phyloP scores from a whole-genome alignment of 2,797 vertebrate genomes.

The Salmo trutta region DNA sequence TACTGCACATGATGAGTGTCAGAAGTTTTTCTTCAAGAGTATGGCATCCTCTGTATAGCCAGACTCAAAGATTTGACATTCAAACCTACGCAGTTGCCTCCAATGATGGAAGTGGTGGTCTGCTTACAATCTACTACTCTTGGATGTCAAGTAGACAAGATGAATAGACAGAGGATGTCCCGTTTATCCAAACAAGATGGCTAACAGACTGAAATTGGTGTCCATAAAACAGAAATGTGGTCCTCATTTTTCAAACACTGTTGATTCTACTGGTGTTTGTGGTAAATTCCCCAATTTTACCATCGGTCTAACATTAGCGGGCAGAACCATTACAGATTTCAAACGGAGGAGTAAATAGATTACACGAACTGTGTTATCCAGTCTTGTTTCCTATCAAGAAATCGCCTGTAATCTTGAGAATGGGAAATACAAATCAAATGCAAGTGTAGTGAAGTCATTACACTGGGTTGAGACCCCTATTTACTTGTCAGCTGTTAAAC shows the following conservation, averaged over 20 bases:
- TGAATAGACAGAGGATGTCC: neutral
- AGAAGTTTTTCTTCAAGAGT: neutral
- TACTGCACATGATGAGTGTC: neutral
- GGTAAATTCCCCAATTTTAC: neutral
- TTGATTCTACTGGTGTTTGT: neutral
- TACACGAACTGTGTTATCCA: constrained; percentile 13
- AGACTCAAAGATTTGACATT: constrained; percentile 21
- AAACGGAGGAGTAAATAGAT: constrained; percentile 15
- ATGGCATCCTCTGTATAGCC: neutral
- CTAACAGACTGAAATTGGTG: constrained; percentile 56
- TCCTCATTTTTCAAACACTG: constrained; percentile 4
- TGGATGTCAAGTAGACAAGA: neutral
- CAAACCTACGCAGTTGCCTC: constrained; percentile 19
- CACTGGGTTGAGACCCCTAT: neutral
- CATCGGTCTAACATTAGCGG: neutral
- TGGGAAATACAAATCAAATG: constrained; percentile 4
- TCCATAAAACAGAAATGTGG: constrained; percentile 46
- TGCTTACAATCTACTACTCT: neutral
- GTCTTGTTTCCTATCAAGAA: constrained; percentile 8
- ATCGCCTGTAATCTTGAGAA: constrained; percentile 16
- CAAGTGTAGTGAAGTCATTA: neutral
- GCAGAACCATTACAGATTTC: neutral
- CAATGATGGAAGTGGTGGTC: neutral
- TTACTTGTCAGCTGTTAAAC: constrained; percentile 19
- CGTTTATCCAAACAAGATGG: constrained; percentile 20